These are phyloP conservation scores for Aurelia sp. DNA, from an alignment of 30 jellyfish, hydroid and myxozoan genomes.

Conservation along the genomic window DNA sequence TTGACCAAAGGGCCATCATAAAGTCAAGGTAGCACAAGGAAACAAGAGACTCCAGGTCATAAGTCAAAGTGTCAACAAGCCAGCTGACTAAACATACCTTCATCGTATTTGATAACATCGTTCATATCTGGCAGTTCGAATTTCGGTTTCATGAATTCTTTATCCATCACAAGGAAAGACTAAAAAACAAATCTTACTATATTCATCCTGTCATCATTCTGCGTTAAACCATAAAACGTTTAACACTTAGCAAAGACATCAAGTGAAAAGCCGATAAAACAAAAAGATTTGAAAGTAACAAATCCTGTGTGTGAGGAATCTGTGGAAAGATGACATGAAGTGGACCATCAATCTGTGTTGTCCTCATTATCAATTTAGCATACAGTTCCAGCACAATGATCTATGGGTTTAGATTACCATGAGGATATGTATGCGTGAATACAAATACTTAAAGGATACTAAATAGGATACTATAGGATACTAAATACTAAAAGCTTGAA, in stretches of 20 bases:
- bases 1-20: too few species aligned
- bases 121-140: constrained; percentile 57
- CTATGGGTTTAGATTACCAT: constrained; percentile 2
- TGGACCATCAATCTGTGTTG: constrained; percentile 38
- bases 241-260: too few species aligned
- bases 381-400: constrained; percentile 29
- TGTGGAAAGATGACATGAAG: constrained; percentile 33
- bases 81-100: constrained; percentile 43
- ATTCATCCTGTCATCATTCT: too few species aligned
- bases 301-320: constrained; percentile 30
- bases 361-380: constrained; percentile 31
- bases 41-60: too few species aligned
- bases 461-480: too few species aligned
- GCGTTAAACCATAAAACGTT: too few species aligned
- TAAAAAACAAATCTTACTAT: not conserved
- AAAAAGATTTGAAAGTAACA: not conserved
- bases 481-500: too few species aligned
- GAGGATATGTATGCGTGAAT: constrained; percentile 29
- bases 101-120: constrained; percentile 53
- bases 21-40: too few species aligned
- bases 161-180: constrained; percentile 76
- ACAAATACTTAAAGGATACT: too few species aligned
- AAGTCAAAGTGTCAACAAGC: not conserved
- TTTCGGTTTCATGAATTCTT: constrained; percentile 53
- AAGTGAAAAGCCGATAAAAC: too few species aligned